A percentile compares a stretch with the other conserved stretches of the same genome.
phyloP scores from a whole-genome alignment of 2,113 vertebrate genomes.

The Trichechus manatus region DNA sequence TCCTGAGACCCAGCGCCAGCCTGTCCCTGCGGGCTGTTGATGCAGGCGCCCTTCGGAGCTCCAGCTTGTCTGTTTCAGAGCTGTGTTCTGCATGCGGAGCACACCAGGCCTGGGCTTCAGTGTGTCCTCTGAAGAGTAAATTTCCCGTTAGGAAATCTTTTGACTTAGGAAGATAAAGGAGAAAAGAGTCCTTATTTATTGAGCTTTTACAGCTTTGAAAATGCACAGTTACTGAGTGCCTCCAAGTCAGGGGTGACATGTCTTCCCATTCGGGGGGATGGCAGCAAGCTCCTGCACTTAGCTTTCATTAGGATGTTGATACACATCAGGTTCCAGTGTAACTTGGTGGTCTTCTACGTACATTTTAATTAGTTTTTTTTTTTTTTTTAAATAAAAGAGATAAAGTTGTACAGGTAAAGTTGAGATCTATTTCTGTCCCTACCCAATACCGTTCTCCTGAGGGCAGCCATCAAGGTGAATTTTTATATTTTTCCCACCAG shows the following conservation, averaged over 20 bases:
- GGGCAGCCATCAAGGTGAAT: fast-evolving
- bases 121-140: not conserved
- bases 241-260: not conserved
- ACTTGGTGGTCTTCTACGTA: not conserved
- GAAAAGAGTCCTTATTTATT: not conserved
- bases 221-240: not conserved
- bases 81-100: not conserved
- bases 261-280: no score
- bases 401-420: not conserved
- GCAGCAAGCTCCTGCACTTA: not conserved
- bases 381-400: not conserved
- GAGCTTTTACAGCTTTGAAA: not conserved
- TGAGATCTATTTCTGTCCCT: not conserved
- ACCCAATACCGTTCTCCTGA: fast-evolving
- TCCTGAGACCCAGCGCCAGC: not conserved
- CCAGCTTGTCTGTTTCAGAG: not conserved
- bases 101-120: not conserved
- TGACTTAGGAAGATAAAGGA: not conserved
- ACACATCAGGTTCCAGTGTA: not conserved
- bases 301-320: not conserved
- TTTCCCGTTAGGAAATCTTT: not conserved
- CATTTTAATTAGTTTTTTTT: not conserved
- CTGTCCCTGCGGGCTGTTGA: not conserved
- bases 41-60: not conserved
- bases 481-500: no score